Evolutionary conservation across 2,888 invertebrate species (phyloP).

Genomic region (Patella ulyssiponensis): DNA sequence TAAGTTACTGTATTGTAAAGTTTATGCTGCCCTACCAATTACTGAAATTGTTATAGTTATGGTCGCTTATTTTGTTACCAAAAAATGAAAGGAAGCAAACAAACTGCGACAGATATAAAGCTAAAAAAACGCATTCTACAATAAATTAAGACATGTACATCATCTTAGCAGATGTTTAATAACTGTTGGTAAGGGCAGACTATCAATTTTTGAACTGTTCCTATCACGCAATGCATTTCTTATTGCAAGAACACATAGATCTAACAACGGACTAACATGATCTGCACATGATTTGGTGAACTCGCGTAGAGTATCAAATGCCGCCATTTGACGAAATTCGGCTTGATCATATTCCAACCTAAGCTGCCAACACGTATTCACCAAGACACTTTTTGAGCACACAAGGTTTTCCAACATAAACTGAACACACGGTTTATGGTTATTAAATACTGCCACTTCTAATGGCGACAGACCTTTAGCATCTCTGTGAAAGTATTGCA

Average conservation of each 20-base stretch:
- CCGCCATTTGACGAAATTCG: neutral
- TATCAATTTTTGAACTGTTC: neutral
- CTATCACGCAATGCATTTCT: constrained; percentile 4
- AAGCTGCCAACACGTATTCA: neutral
- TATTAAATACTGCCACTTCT: neutral
- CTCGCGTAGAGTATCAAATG: neutral
- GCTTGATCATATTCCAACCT: neutral
- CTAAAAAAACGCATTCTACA: no score
- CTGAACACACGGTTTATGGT: neutral
- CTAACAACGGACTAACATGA: constrained; percentile 11
- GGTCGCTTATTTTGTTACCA: no score
- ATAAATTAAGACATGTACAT: no score
- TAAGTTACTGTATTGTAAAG: no score
- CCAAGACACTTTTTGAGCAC: neutral
- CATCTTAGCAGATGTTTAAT: constrained; percentile 7
- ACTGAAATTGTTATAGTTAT: no score
- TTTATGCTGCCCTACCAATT: no score
- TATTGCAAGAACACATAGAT: neutral
- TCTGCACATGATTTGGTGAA: neutral
- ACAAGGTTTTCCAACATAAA: constrained; percentile 2
- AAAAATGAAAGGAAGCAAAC: no score
- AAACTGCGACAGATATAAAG: no score
- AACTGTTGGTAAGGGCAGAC: constrained; percentile 16
- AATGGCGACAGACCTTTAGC: neutral
- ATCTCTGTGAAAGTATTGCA: constrained; percentile 6